Evolutionary conservation across 2,888 invertebrate genomes (phyloP).

Genomic region (Lycaena phlaeas): DNA sequence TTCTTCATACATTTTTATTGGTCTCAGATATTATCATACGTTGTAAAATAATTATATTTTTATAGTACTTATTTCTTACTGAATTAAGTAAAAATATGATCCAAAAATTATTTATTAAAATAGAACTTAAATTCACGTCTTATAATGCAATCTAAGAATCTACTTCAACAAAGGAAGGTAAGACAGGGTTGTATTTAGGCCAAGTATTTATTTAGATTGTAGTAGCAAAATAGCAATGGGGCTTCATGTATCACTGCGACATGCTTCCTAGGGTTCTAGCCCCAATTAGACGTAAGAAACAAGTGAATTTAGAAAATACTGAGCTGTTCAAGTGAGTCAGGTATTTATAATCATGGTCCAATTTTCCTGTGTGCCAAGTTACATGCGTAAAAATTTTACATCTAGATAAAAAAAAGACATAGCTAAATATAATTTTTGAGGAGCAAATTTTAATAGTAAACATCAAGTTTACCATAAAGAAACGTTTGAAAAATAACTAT

Average conservation of each 20-base stretch:
- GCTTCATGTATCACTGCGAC: slow-evolving; percentile 14
- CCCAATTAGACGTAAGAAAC: slow-evolving; percentile 17
- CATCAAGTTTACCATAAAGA: no score
- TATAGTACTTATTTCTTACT: no score
- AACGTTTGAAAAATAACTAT: no score
- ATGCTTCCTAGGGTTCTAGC: slow-evolving; percentile 6
- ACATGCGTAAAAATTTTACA: no score
- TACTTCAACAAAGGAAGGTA: slow-evolving; percentile 18
- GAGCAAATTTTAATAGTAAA: no score
- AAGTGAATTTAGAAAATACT: neutral
- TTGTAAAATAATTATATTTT: neutral
- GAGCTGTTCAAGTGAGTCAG: neutral
- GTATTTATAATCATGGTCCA: neutral
- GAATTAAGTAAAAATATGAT: neutral
- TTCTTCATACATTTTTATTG: slow-evolving; percentile 1
- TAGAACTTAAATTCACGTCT: neutral
- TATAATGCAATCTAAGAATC: slow-evolving; percentile 5
- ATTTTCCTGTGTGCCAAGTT: slow-evolving; percentile 1
- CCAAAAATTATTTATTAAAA: neutral
- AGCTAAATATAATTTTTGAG: no score
- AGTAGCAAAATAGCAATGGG: slow-evolving; percentile 28
- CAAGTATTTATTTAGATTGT: slow-evolving; percentile 51
- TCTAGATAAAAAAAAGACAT: no score
- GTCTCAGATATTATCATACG: neutral
- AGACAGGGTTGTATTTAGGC: slow-evolving; percentile 41